phyloP scores from a whole-genome alignment of 2,113 vertebrate genomes.

The Anhinga rufa region DNA sequence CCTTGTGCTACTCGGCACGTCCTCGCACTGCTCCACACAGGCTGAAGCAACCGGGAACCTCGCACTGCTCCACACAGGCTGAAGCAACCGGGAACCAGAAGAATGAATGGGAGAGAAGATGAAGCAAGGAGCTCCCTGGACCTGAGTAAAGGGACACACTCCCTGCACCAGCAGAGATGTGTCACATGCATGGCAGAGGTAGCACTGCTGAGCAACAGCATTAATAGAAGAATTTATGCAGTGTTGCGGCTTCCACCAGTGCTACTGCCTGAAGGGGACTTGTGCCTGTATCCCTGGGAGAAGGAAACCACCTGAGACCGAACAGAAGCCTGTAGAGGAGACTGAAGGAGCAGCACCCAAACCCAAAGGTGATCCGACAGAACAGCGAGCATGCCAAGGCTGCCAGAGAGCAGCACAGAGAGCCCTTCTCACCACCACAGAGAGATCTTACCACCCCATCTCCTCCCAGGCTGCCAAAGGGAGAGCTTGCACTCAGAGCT shows the following conservation, averaged over 20 bases:
- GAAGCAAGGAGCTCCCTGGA: background rate
- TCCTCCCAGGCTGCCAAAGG: background rate
- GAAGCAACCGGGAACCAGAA: background rate
- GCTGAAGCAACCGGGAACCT: background rate
- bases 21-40: background rate
- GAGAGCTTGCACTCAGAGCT: background rate
- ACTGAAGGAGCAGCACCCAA: background rate
- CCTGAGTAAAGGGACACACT: background rate
- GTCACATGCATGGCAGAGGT: background rate
- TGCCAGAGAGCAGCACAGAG: background rate
- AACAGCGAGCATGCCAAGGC: background rate
- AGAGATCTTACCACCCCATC: background rate
- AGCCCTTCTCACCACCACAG: accelerated
- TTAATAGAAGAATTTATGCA: background rate
- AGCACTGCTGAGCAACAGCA: too few relatives aligned
- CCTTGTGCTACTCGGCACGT: accelerated
- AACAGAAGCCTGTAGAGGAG: background rate
- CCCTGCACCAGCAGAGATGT: background rate
- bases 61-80: accelerated
- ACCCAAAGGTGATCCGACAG: background rate
- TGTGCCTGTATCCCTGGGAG: background rate
- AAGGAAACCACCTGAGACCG: background rate
- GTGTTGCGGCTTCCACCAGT: background rate
- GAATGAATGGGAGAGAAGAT: background rate
- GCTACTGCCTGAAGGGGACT: background rate